Evolutionary conservation across 2,888 invertebrate genomes (phyloP).

Genomic region (Dryomyza anilis): DNA sequence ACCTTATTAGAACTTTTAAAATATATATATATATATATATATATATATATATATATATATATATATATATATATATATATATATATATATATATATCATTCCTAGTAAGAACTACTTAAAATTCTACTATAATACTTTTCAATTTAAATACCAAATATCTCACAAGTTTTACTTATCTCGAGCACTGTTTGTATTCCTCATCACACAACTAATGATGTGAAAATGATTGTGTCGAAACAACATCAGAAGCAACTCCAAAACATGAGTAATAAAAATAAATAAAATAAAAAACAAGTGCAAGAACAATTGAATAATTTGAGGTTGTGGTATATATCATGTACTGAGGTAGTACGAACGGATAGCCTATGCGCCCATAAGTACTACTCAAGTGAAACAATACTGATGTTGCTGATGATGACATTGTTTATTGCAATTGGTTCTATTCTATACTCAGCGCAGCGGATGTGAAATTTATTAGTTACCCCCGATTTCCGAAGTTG

Average conservation of each 20-base stretch:
- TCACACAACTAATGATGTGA: not conserved
- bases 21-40: too few relatives aligned
- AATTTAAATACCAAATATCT: too few relatives aligned
- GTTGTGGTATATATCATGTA: too few relatives aligned
- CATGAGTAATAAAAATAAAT: not conserved
- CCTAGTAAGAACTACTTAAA: too few relatives aligned
- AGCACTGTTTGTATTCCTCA: not conserved
- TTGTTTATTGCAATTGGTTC: too few relatives aligned
- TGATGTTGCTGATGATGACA: not conserved
- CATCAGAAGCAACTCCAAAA: slow-evolving; percentile 2
- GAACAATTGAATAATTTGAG: slow-evolving; percentile 17
- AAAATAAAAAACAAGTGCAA: not conserved
- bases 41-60: too few relatives aligned
- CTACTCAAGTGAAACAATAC: not conserved
- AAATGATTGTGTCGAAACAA: slow-evolving; percentile 1
- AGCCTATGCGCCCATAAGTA: too few relatives aligned
- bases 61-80: too few relatives aligned
- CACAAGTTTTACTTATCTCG: not conserved
- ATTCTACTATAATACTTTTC: too few relatives aligned
- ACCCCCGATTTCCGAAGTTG: not conserved
- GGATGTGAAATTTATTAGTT: not conserved
- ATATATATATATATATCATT: too few relatives aligned
- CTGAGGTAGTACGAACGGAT: too few relatives aligned
- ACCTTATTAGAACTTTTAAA: too few relatives aligned
- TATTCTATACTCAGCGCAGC: not conserved